Conservation (phyloP, 2,888 invertebrate species). For the Thera britannica region DNA sequence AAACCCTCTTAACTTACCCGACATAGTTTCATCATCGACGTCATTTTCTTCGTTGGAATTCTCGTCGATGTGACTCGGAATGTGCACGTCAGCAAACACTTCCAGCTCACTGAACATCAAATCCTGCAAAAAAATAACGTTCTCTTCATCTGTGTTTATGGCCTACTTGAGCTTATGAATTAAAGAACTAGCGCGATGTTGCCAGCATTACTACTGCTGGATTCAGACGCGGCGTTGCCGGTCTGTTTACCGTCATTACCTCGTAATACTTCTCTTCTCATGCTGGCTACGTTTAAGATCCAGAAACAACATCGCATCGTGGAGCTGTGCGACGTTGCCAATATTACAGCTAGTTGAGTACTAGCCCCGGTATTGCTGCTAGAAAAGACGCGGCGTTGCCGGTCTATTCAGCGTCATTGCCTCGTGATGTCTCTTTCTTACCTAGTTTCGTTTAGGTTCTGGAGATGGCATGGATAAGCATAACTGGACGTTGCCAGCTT, state of each 20-base stretch:
- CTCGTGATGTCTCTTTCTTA: not conserved
- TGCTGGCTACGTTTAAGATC: too few species aligned
- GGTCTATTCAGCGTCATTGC: not conserved
- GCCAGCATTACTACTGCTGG: not conserved
- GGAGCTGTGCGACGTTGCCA: not conserved
- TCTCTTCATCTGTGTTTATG: not conserved
- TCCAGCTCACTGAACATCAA: slow-evolving; percentile 86
- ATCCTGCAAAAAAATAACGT: slow-evolving; percentile 48
- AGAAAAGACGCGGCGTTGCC: slow-evolving; percentile 4
- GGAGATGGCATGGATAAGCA: not conserved
- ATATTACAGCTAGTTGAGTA: not conserved
- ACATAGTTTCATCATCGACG: slow-evolving; percentile 94
- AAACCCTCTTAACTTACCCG: slow-evolving; percentile 79
- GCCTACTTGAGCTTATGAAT: not conserved
- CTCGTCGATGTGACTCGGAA: slow-evolving; percentile 84
- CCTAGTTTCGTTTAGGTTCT: not conserved
- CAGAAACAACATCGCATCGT: too few species aligned
- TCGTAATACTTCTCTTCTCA: too few species aligned
- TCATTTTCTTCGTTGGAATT: slow-evolving; percentile 93
- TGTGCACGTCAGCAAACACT: slow-evolving; percentile 85
- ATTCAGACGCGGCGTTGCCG: not conserved
- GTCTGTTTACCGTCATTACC: too few species aligned
- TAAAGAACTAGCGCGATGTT: too few species aligned
- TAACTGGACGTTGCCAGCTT: slow-evolving; percentile 11
- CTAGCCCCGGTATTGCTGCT: not conserved